Evolutionary conservation across 2,113 vertebrate genomes (phyloP).

Genomic region (Aix galericulata): DNA sequence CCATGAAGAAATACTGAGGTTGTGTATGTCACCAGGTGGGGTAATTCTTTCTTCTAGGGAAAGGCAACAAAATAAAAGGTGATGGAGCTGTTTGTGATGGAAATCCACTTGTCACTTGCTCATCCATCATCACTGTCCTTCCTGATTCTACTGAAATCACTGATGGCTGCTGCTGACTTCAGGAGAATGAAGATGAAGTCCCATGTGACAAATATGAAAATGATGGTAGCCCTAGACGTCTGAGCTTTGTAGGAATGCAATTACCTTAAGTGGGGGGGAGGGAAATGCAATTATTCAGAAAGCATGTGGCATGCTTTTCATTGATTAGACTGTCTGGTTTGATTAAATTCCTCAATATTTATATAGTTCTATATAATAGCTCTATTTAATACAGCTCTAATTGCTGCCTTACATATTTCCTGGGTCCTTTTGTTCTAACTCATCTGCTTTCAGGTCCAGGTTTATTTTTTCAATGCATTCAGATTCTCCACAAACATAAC

Average conservation of each 20-base stretch:
- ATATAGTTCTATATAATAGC: slow-evolving; percentile 45
- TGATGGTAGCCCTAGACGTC: slow-evolving; percentile 48
- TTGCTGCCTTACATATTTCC: slow-evolving; percentile 62
- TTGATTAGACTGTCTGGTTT: slow-evolving; percentile 76
- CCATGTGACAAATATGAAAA: slow-evolving; percentile 36
- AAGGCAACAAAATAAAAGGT: slow-evolving; percentile 40
- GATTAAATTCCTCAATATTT: slow-evolving; percentile 71
- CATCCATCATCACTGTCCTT: neutral
- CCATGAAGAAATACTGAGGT: neutral
- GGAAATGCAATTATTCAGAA: slow-evolving; percentile 69
- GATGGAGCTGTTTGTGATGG: slow-evolving; percentile 6
- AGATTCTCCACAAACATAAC: slow-evolving; percentile 47
- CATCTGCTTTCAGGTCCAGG: slow-evolving; percentile 63
- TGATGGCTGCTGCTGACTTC: slow-evolving; percentile 11
- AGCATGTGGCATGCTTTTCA: slow-evolving; percentile 65
- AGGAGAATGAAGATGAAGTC: neutral
- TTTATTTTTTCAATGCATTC: slow-evolving; percentile 49
- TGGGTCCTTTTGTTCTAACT: slow-evolving; percentile 58
- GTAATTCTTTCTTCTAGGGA: slow-evolving; percentile 13
- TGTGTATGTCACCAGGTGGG: neutral
- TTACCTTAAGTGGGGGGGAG: slow-evolving; percentile 72
- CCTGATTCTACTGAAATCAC: neutral
- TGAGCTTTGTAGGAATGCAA: slow-evolving; percentile 71
- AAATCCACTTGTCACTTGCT: neutral
- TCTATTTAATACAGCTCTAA: neutral